phyloP scores from a whole-genome alignment of 2,888 invertebrate species.

The Sturmia bella region DNA sequence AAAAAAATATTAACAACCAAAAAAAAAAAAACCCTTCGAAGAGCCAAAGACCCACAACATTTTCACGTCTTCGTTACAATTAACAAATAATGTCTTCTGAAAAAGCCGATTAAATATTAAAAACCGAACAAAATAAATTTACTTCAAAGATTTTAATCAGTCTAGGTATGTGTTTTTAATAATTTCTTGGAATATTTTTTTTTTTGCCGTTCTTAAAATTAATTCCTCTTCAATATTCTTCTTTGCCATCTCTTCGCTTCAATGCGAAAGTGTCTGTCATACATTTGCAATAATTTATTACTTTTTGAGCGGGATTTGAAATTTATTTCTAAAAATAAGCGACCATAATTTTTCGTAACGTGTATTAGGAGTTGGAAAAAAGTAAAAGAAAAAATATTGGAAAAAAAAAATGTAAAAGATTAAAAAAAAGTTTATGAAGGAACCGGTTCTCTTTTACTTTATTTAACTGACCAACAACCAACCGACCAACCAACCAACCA shows the following conservation, averaged over 20 bases:
- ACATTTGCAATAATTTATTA: constrained; percentile 55
- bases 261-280: constrained; percentile 24
- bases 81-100: not conserved
- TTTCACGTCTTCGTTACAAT: not conserved
- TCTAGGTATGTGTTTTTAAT: constrained; percentile 34
- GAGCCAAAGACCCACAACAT: not conserved
- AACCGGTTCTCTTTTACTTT: constrained; percentile 56
- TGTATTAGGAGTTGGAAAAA: constrained; percentile 41
- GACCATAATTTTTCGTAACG: constrained; percentile 55
- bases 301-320: constrained; percentile 33
- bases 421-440: constrained; percentile 17
- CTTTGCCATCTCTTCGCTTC: constrained; percentile 23
- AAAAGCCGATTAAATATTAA: constrained; percentile 6
- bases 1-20: too few species aligned
- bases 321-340: constrained; percentile 51
- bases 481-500: too few species aligned
- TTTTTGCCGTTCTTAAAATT: constrained; percentile 7
- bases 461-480: constrained; percentile 60
- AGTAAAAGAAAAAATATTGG: constrained; percentile 3
- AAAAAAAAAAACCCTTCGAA: not conserved
- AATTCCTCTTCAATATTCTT: constrained; percentile 37
- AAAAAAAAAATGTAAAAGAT: constrained; percentile 33
- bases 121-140: constrained; percentile 7
- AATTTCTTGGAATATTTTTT: constrained; percentile 44
- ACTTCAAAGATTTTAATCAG: constrained; percentile 31